phyloP scores from a whole-genome alignment of 1,140 invertebrate species.

The Atopsyche davidsoni region DNA sequence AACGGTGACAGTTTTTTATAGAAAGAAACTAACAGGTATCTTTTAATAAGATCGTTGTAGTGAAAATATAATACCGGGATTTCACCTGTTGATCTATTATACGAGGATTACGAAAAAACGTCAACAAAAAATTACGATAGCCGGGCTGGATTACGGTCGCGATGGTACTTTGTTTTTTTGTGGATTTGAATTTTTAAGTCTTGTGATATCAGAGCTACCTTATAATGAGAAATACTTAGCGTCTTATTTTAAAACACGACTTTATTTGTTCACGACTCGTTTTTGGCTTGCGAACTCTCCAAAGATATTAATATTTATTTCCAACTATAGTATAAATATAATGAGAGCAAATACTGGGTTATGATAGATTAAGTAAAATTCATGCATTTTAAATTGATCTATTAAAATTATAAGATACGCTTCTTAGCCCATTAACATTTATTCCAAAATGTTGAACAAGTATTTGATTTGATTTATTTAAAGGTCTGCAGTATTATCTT shows the following conservation, averaged over 20 bases:
- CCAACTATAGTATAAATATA: no score
- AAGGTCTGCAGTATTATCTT: neutral
- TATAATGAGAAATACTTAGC: no score
- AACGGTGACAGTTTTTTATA: constrained; percentile 27
- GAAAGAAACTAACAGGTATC: constrained; percentile 11
- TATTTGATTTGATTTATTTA: neutral
- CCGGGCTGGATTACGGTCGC: neutral
- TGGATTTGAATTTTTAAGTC: neutral
- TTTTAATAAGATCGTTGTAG: constrained; percentile 27
- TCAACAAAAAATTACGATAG: neutral
- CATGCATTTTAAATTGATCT: no score
- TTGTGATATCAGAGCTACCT: no score
- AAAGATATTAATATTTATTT: no score
- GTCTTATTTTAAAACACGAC: no score
- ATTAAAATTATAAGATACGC: no score
- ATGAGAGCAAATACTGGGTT: no score
- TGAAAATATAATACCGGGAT: constrained; percentile 23
- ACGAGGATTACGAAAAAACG: constrained; percentile 18
- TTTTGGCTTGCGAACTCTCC: no score
- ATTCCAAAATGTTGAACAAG: neutral
- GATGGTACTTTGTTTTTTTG: neutral
- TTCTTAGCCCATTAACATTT: no score
- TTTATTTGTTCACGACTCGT: no score
- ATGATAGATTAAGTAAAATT: no score
- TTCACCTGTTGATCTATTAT: constrained; percentile 26